Percentiles rank a stretch among this genome's conserved stretches.
These are phyloP conservation scores for Dinoponera quadriceps DNA, from an alignment of 1,140 invertebrate genomes.

Conservation along the genomic window DNA sequence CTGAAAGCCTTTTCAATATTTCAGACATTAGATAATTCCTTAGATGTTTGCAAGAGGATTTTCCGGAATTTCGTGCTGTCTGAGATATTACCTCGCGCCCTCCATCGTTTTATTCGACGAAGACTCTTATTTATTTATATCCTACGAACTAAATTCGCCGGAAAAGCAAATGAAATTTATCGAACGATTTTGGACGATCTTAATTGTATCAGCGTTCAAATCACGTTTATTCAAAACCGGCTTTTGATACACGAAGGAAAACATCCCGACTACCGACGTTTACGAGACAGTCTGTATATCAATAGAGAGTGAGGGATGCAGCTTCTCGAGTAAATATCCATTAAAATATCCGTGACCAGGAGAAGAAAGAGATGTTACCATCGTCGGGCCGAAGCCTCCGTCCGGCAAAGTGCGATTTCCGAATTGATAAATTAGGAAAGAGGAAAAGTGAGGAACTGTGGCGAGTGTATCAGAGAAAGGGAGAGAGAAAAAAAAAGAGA, in stretches of 20 bases:
- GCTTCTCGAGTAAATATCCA: slow-evolving; percentile 12
- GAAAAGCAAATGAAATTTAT: neutral
- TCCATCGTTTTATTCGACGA: too few relatives aligned
- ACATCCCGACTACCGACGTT: neutral
- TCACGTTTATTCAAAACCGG: neutral
- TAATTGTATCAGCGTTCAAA: slow-evolving; percentile 12
- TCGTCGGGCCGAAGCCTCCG: too few relatives aligned
- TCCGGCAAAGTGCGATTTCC: slow-evolving; percentile 1
- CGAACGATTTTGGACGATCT: neutral
- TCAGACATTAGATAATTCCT: neutral
- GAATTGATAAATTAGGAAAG: slow-evolving; percentile 15
- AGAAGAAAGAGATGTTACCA: neutral
- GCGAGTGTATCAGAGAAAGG: too few relatives aligned
- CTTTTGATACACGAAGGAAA: slow-evolving; percentile 3
- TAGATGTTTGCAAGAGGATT: neutral
- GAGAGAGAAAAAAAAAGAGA: neutral
- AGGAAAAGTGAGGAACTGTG: neutral
- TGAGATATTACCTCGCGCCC: neutral
- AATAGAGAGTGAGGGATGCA: neutral
- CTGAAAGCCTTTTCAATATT: neutral
- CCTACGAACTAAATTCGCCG: neutral
- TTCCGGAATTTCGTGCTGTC: neutral
- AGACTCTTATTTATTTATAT: neutral
- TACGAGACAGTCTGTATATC: neutral
- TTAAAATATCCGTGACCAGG: slow-evolving; percentile 13